Base-by-base conservation (phyloP, 2,113 vertebrate genomes). In the Nannobrachium achirus region DNA sequence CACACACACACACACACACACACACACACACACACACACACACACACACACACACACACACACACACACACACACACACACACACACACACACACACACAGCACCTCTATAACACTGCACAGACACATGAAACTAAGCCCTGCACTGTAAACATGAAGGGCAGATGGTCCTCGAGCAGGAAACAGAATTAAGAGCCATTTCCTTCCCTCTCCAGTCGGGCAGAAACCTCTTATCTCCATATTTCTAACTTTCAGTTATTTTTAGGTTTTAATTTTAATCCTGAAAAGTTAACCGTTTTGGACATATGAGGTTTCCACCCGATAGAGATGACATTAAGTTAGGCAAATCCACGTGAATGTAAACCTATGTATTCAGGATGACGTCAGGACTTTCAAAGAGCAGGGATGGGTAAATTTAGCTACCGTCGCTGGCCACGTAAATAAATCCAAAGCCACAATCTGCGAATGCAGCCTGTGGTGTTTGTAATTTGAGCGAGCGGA, bases 101-200 rank as follows among this genome's bases (percentile, higher is more conserved):
- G n/a, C 1, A 41, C 61, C 62, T 65, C 63, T 66, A 10, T 67
- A 80, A 89, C 82, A 76, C 71, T 81, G 25, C 59, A 42, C 88
- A 81, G 84, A 48, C 73, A 66, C 73, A 8, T 53, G 10, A 0
- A 40, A 71, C 61, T 73, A 10, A 73, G 66, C 57, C 42, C 7
- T 45, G 59, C 69, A 72, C 55, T 52, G 70, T 84, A 80, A 83
- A 86, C 85, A 83, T 1, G 57, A 8, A 59, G 70, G 20, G 52
- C 38, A 63, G 46, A 59, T 1, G n/a, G 53, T 20, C 40, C 65
- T 51, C 38, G 58, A 51, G 78, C 58, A 68, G 75, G 76, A 82
- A 76, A 72, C 72, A 70, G 67, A 67, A 75, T 63, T 46, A 44
- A 67, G 65, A 75, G 59, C 38, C 39, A 39, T 69, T 73, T 82